phyloP scores from a whole-genome alignment of 1,140 invertebrate genomes.

The Lethocerus indicus region DNA sequence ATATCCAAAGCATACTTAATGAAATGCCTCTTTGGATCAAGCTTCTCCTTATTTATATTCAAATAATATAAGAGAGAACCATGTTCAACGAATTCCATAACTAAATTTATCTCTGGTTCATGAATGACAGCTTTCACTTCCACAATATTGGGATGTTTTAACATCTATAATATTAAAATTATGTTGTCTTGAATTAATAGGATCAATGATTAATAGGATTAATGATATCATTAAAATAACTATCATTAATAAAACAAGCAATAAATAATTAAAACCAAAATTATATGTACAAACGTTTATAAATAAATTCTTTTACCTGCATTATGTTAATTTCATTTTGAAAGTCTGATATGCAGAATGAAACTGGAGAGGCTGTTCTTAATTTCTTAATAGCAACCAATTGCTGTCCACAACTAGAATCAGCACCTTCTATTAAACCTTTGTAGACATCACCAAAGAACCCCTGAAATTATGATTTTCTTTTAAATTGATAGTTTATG shows the following conservation, averaged over 20 bases:
- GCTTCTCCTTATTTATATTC: conserved; percentile 33
- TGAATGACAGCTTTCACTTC: conserved; percentile 65
- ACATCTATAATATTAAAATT: conserved; percentile 30
- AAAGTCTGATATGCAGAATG: conserved; percentile 34
- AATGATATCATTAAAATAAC: neutral
- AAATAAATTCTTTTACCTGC: conserved; percentile 42
- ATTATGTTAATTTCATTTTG: conserved; percentile 59
- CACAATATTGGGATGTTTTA: conserved; percentile 75
- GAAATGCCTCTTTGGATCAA: conserved; percentile 30
- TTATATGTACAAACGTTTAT: too few relatives aligned
- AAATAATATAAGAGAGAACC: conserved; percentile 67
- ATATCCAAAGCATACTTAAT: conserved; percentile 64
- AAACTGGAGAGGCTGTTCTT: conserved; percentile 25
- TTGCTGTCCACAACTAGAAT: conserved; percentile 26
- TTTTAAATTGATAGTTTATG: neutral
- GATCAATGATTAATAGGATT: too few relatives aligned
- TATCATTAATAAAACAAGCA: too few relatives aligned
- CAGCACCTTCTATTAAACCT: conserved; percentile 34
- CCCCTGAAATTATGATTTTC: conserved; percentile 27
- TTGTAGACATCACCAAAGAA: conserved; percentile 55
- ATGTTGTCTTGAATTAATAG: neutral
- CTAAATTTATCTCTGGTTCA: conserved; percentile 54
- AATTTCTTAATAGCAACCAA: conserved; percentile 57
- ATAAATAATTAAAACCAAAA: too few relatives aligned
- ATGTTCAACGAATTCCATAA: conserved; percentile 76